A percentile compares a stretch with the other conserved stretches of the same genome.
phyloP scores from a whole-genome alignment of 2,888 invertebrate species.

The Eupithecia dodoneata region DNA sequence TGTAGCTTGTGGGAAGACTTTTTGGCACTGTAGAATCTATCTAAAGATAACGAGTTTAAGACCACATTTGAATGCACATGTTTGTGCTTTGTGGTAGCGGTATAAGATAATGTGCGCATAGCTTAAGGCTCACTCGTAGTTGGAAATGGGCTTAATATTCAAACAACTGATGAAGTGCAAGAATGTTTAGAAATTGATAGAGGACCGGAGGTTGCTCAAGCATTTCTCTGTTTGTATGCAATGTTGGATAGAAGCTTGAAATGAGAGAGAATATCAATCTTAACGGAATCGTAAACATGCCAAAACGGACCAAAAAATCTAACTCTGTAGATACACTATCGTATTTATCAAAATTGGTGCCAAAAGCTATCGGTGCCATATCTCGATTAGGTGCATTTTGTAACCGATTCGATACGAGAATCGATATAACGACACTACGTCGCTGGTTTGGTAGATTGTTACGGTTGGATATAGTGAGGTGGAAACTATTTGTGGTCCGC shows the following conservation, averaged over 20 bases:
- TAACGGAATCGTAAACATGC: not conserved
- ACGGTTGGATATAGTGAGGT: conserved; percentile 4
- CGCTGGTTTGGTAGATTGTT: conserved; percentile 47
- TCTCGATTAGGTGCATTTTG: conserved; percentile 12
- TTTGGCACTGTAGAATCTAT: too few relatives aligned
- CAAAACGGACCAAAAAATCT: conserved; percentile 14
- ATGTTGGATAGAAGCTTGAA: not conserved
- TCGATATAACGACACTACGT: conserved; percentile 28
- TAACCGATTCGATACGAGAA: conserved; percentile 3
- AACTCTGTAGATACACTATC: conserved; percentile 10
- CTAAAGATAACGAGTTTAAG: too few relatives aligned
- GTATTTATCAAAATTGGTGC: conserved; percentile 39
- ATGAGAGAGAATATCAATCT: not conserved
- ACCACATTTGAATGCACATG: too few relatives aligned
- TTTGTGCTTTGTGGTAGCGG: too few relatives aligned
- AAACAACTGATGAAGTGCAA: not conserved
- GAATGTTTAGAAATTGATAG: not conserved
- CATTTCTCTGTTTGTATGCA: not conserved
- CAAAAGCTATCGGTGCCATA: conserved; percentile 42
- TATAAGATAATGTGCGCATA: too few relatives aligned
- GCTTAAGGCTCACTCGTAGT: not conserved
- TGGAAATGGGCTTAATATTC: not conserved
- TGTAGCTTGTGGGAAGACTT: too few relatives aligned
- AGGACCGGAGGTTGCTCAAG: not conserved
- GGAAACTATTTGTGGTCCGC: conserved; percentile 34